Evolutionary conservation across 2,797 vertebrate species (phyloP), one percentile per base, ranked within the genome.

Genomic region (Microcaecilia unicolor): DNA sequence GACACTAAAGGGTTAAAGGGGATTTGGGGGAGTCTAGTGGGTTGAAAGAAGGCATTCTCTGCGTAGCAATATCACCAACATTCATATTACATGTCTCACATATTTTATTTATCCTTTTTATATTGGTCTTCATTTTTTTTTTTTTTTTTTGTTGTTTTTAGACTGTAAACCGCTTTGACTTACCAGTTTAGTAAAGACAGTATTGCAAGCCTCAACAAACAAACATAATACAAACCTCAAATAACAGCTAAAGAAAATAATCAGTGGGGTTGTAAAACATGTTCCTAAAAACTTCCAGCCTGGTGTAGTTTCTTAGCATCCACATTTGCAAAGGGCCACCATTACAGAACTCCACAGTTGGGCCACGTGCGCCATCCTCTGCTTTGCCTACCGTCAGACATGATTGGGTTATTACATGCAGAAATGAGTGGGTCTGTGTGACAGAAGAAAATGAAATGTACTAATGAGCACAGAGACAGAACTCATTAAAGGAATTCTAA

Each of bases 371-470:
- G 51, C 87, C 91, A 23, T 91, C 90, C 58, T 84, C 82, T 57
- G 87, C 64, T 48, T 76, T 84, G 72, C 83, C 77, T 70, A 95
- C 64, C 49, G 91, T 93, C 75, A 98, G 85, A 81, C 94, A 99
- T 33, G 87, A 89, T 60, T 93, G 90, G 25, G 90, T 98, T 81
- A 84, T 85, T 70, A 92, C 62, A 58, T 99, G 93, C 43, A 91
- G 80, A 64, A 98, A 86, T 25, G 88, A 87, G 55, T 62, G 83
- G 61, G 80, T 94, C 94, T 98, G 89, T 58, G 44, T 53, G 36
- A 42, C 63, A 78, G 53, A 78, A 60, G 68, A 53, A 65, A 64
- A 51, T 25, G 10, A 24, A n/a, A 25, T 15, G n/a, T n/a, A n/a
- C n/a, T n/a, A n/a, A 28, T 34, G 37, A 58, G 18, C 37, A 35